Evolutionary conservation across 2,888 invertebrate species (phyloP), one percentile per base, ranked within the genome.

Genomic region (Drosophila pseudotalamancana): DNA sequence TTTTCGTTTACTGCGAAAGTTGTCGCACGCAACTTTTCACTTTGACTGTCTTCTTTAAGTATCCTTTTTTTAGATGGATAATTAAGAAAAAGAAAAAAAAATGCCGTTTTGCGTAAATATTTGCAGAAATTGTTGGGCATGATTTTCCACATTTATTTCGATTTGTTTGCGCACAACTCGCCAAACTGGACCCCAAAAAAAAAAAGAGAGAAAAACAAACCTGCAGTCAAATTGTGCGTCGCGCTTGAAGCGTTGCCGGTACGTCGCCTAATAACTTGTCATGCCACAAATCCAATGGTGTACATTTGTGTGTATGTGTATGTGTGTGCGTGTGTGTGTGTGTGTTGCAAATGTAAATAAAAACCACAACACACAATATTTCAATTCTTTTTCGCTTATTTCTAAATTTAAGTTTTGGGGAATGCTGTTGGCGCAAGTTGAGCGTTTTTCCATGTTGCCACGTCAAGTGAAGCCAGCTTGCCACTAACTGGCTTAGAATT

Each of bases 231-330:
- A 82, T 85, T 77, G 86, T 83, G 87, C 83, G 83, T 87, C 57
- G 57, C 62, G 60, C 67, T 71, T 65, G 63, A 67, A 79, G 61
- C 74, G 73, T 75, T 69, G 84, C 78, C 84, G 80, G 72, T 63
- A 64, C 68, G 82, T 86, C 75, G 72, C 59, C 88, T 89, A 88
- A 90, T 89, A 89, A 89, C 89, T 89, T 88, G 89, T 89, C 89
- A 82, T 82, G 81, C 90, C 79, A 89, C 89, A 88, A 87, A 81
- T 87, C 80, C 25, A 23, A 46, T 60, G 48, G 21, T 3, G 25
- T 16, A 21, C 8, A 18, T 48, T 31, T n/a, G 19, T 43, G 37
- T 21, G 18, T 46, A 18, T 27, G 35, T 54, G 29, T n/a, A n/a
- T n/a, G n/a, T 27, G 27, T 9, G 27, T 37, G 34, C 45, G 39